Conservation (phyloP, 2,113 vertebrate species). For the Amblyornis subalaris region DNA sequence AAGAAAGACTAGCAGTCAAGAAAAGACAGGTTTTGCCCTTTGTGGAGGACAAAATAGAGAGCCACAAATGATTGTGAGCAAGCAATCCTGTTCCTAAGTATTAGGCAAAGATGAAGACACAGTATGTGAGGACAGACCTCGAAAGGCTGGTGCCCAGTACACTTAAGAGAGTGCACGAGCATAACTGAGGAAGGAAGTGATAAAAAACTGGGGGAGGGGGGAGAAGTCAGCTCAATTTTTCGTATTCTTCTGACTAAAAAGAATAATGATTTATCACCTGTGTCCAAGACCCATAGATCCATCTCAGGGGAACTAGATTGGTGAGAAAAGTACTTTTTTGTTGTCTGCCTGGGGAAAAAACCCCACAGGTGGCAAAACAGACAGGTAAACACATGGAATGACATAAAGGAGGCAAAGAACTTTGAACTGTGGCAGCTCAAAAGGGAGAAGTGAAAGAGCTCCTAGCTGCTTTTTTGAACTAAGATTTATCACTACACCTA, state of each 20-base stretch:
- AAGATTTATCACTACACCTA: not conserved
- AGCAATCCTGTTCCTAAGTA: not conserved
- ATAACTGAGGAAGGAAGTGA: not conserved
- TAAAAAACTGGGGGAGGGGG: not conserved
- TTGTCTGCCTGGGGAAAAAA: not conserved
- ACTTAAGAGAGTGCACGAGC: not conserved
- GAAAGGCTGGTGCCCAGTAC: not conserved
- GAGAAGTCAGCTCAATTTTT: not conserved
- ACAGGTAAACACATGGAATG: not conserved
- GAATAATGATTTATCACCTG: not conserved
- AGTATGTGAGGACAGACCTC: not conserved
- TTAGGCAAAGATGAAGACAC: not conserved
- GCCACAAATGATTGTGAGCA: not conserved
- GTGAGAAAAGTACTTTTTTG: not conserved
- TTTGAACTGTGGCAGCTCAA: not conserved
- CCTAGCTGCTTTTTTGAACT: not conserved
- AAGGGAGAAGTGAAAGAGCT: not conserved
- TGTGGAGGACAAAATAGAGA: not conserved
- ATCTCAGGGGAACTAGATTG: not conserved
- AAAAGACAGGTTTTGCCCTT: not conserved
- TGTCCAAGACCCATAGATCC: not conserved
- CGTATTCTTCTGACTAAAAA: not conserved
- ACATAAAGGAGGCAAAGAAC: not conserved
- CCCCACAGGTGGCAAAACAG: accelerated
- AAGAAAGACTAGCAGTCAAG: not conserved